Base-by-base conservation (phyloP, 2,888 invertebrate genomes). In the Diplolepis rosae region DNA sequence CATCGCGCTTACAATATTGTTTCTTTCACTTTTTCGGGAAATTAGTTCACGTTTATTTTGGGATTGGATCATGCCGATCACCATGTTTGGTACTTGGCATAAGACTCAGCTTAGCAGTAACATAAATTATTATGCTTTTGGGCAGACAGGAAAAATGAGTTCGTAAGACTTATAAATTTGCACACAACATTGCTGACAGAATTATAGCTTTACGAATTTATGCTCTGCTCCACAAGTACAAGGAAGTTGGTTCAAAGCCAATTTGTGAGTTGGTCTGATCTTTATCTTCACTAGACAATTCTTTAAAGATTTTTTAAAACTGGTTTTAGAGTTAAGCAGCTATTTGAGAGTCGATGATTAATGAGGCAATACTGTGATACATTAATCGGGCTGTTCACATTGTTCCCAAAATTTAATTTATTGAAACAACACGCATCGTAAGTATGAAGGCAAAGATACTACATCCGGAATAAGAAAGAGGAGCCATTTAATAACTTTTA, bases 191-290 rank as follows among this genome's bases (percentile, higher is more conserved):
- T 15, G 68, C 39, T 45, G 42, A 42, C 48, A 71, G 61, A 76
- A 72, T 75, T 76, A 79, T 80, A 66, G 72, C 71, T 71, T 79
- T 80, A 69, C 27, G 74, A 70, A 81, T 76, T 78, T 77, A 75
- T 73, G 67, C 70, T 71, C 74, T 77, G 73, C 74, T 75, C 77
- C 76, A 78, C 74, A 72, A 73, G 75, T 71, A 74, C 72, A 69
- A 70, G 72, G 69, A 78, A 50, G 66, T 66, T 81, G 75, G 75
- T 76, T 39, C 2, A 24, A 39, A 66, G 77, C 77, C 79, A 78
- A 69, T 66, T 35, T 45, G 54, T 52, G 35, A 32, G 45, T 54
- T 39, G 65, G 48, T 65, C 70, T 61, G 35, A 70, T 56, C 65
- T 72, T 68, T 68, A 68, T 71, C 56, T 30, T 35, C 28, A 32